Conservation (phyloP, 2,797 vertebrate genomes). For the Esox lucius region DNA sequence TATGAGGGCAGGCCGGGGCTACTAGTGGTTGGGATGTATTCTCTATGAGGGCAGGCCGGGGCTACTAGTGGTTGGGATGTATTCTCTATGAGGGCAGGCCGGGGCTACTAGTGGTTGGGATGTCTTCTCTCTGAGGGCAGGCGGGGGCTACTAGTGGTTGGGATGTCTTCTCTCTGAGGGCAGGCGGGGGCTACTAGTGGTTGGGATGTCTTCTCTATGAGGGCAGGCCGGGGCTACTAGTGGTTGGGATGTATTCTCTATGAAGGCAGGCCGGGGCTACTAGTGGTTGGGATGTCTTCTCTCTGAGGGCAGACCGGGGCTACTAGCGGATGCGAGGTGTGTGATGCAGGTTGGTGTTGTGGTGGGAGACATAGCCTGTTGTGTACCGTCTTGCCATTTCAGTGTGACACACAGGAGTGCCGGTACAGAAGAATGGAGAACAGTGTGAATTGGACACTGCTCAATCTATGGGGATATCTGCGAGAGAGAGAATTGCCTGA, state of each 20-base stretch:
- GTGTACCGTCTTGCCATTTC: too few relatives aligned
- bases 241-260: too few relatives aligned
- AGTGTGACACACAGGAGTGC: too few relatives aligned
- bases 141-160: not conserved
- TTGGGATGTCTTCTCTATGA: too few relatives aligned
- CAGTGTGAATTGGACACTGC: slow-evolving; percentile 24
- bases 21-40: too few relatives aligned
- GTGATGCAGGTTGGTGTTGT: not conserved
- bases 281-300: too few relatives aligned
- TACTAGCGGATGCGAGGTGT: not conserved
- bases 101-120: not conserved
- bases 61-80: not conserved
- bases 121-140: too few relatives aligned
- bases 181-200: not conserved
- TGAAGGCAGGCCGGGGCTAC: too few relatives aligned
- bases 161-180: too few relatives aligned
- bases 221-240: too few relatives aligned
- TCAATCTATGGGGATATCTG: slow-evolving; percentile 36
- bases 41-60: not conserved
- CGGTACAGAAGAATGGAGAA: not conserved
- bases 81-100: too few relatives aligned
- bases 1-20: not conserved
- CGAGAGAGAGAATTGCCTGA: slow-evolving; percentile 29
- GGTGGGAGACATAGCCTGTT: not conserved
- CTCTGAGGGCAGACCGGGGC: not conserved